Evolutionary conservation across 2,113 vertebrate species (phyloP), one percentile per base, ranked within the genome.

Genomic region (Rhizomys pruinosus): DNA sequence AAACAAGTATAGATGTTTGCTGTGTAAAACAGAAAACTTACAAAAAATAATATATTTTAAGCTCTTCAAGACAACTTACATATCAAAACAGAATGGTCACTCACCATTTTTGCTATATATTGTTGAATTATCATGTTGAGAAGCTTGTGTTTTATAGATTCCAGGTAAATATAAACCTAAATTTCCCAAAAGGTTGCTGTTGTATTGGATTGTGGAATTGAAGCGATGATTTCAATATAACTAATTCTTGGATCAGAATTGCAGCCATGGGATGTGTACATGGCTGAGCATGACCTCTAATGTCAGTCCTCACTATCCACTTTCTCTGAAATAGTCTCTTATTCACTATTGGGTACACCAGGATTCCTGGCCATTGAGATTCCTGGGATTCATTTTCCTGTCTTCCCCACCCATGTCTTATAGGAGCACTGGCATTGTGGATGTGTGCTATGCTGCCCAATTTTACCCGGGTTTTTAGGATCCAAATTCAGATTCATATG

Each of bases 391-490:
- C 4, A 52, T 52, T 52, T 52, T n/a, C 9, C 32, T 82, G 5
- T 44, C 10, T 22, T 5, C 1, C 7, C 3, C 6, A 15, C 42
- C 11, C 19, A 47, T n/a, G 32, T 47, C 5, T n/a, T 12, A 9
- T 52, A n/a, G 25, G 5, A 32, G 3, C 44, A 27, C 47, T 47
- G 34, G 1, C 7, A 3, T 52, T 68, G 64, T 1, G 34, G 17
- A 66, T 47, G 17, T 52, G 47, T 52, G 47, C 47, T 52, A 52
- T 52, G 47, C 11, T 52, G 47, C 47, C 10, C 64, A 29, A 5
- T 10, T 52, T 52, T 84, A 8, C 12, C 10, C n/a, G 42, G 32
- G 42, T 23, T 84, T 39, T 47, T 4, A n/a, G 19, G 47, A 68
- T n/a, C 20, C 32, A 68, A 52, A 84, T 8, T 25, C 42, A 68